Evolutionary conservation across 2,888 invertebrate genomes (phyloP).

Genomic region (Coelinius sp.): DNA sequence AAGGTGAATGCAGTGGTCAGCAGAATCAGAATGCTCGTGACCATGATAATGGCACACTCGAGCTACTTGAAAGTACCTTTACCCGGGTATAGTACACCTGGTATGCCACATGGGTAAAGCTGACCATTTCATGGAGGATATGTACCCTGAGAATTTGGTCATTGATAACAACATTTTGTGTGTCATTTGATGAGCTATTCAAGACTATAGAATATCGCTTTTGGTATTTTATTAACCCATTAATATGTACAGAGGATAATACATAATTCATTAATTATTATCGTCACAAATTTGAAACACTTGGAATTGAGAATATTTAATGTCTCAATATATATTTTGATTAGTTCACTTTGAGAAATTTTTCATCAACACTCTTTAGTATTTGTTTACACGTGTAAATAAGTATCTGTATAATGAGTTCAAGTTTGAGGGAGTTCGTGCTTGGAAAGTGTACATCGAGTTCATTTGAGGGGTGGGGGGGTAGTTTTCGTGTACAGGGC

Average conservation of each 20-base stretch:
- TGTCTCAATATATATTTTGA: no score
- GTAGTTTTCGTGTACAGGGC: not conserved
- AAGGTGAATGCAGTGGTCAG: slow-evolving; percentile 63
- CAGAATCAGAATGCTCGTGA: slow-evolving; percentile 68
- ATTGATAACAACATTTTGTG: no score
- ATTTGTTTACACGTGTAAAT: slow-evolving; percentile 17
- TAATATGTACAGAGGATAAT: no score
- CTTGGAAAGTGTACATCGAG: slow-evolving; percentile 35
- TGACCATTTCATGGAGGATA: no score
- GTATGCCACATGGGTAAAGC: not conserved
- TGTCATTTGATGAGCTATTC: no score
- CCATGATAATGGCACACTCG: slow-evolving; percentile 66
- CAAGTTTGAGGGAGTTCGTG: slow-evolving; percentile 35
- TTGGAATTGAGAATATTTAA: no score
- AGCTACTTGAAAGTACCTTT: slow-evolving; percentile 57
- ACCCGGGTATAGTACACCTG: slow-evolving; percentile 31
- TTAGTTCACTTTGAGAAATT: not conserved
- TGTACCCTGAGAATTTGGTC: no score
- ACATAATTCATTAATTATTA: no score
- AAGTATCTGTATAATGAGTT: slow-evolving; percentile 21
- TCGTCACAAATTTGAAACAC: no score
- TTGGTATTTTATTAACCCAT: no score
- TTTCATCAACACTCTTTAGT: not conserved
- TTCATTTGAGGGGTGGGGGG: not conserved
- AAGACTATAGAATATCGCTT: no score